Base-by-base conservation (phyloP, 2,797 vertebrate species). In the Silurus aristotelis region DNA sequence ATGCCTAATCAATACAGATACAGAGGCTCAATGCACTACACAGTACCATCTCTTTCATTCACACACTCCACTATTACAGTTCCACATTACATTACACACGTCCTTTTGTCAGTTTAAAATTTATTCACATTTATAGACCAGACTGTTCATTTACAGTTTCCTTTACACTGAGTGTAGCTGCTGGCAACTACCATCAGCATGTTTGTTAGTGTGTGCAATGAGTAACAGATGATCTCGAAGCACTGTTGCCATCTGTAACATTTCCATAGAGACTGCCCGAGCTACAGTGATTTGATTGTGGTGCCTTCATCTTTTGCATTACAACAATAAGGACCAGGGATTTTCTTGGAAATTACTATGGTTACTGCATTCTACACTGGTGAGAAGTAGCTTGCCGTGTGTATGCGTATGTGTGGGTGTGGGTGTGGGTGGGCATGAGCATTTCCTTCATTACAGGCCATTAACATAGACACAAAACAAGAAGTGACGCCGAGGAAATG, bases 1-100 rank as follows among this genome's bases (percentile, higher is more conserved):
- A 89, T 82, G 89, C 88, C 73, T 84, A 86, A 91, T 90, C 88
- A 89, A 90, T 86, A 86, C 79, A 66, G 82, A 84, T 88, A 88
- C 87, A 89, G 85, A 76, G 84, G 88, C 86, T 83, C 64, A 70
- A 25, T 27, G 63, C 63, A 73, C 7, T 25, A 22, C 52, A 13
- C 27, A 60, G 19, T 60, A 77, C 17, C 38, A 7, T 13, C 19
- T 22, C 5, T n/a, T 20, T 63, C 56, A 22, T n/a, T 1, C 75
- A 67, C 22, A 58, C 48, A 46, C 38, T 25, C 13, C 20, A 2
- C 10, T 78, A 31, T 38, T 76, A 27, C 61, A 76, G 25, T 68
- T 83, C 46, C 63, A 46, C 71, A 67, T 52, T 52, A 43, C 38
- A 48, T 27, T 38, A 15, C 20, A 17, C 68, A 61, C 68, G 31